phyloP scores from a whole-genome alignment of 2,888 invertebrate species.

The Panopea generosa region DNA sequence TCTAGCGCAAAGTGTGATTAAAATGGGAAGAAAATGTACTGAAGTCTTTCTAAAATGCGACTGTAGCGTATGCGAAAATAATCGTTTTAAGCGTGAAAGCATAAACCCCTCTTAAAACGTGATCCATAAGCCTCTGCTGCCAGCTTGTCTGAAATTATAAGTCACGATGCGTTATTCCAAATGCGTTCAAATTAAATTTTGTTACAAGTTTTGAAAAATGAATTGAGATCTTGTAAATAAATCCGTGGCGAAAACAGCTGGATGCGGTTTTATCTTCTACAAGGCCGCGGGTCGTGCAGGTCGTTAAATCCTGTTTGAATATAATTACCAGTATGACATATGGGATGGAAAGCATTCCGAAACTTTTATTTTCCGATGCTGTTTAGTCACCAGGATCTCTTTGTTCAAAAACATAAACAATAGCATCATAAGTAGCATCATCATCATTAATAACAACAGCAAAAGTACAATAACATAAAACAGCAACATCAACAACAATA shows the following conservation, averaged over 20 bases:
- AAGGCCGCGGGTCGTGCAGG: slow-evolving; percentile 9
- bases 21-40: slow-evolving; percentile 15
- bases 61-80: slow-evolving; percentile 14
- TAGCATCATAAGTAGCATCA: too few species aligned
- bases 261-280: slow-evolving; percentile 18
- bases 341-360: too few species aligned
- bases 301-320: slow-evolving; percentile 14
- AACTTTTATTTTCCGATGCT: too few species aligned
- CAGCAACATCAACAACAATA: too few species aligned
- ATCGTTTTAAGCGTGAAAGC: slow-evolving; percentile 32
- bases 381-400: too few species aligned
- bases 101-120: slow-evolving; percentile 16
- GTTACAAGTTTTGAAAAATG: slow-evolving; percentile 44
- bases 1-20: slow-evolving; percentile 24
- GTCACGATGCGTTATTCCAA: slow-evolving; percentile 24
- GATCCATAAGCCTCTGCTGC: background rate
- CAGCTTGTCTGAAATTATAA: slow-evolving; percentile 15
- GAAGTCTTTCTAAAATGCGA: slow-evolving; percentile 15
- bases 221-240: slow-evolving; percentile 39
- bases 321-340: slow-evolving; percentile 4
- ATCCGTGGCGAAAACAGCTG: slow-evolving; percentile 37
- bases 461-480: too few species aligned
- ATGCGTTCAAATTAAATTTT: slow-evolving; percentile 42
- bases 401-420: too few species aligned
- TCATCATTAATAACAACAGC: too few species aligned